Conservation (phyloP, 92 coral and sea anemone genomes). For the Virgularia gustaviana region DNA sequence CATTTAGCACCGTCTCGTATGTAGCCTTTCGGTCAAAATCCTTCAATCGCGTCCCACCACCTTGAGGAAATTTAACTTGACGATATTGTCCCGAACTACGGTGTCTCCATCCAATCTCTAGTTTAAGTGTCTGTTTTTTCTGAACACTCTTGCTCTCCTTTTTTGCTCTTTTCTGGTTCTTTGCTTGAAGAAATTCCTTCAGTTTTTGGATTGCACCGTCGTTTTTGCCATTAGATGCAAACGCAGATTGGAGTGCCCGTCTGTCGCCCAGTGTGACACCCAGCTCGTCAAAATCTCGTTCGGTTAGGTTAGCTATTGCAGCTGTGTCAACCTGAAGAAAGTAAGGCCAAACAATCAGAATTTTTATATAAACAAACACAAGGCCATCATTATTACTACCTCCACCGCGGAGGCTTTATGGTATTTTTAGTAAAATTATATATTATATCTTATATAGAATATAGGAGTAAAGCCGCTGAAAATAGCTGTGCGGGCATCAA, state of each 20-base stretch:
- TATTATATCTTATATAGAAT: no score
- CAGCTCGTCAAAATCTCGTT: slow-evolving; percentile 3
- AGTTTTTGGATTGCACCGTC: slow-evolving; percentile 4
- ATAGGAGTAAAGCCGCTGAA: no score
- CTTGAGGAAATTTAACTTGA: slow-evolving; percentile 20
- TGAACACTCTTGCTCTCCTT: neutral
- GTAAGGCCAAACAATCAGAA: neutral
- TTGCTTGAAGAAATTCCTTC: slow-evolving; percentile 25
- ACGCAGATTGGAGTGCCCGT: slow-evolving; percentile 9
- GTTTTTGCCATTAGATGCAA: neutral
- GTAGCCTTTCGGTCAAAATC: slow-evolving; percentile 13
- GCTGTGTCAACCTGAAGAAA: neutral
- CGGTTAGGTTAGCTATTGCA: slow-evolving; percentile 2
- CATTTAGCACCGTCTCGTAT: slow-evolving; percentile 5
- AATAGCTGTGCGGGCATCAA: no score
- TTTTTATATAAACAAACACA: neutral
- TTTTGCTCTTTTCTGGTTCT: slow-evolving; percentile 3
- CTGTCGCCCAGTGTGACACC: slow-evolving; percentile 13
- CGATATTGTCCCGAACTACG: neutral
- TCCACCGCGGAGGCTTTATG: no score
- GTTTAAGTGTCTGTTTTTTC: slow-evolving; percentile 8
- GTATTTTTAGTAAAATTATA: no score
- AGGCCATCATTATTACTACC: no score
- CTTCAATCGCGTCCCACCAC: slow-evolving; percentile 13
- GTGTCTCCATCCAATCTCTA: slow-evolving; percentile 14